These are phyloP conservation scores for Euplagia quadripunctaria DNA, from an alignment of 2,888 invertebrate species.

Conservation along the genomic window DNA sequence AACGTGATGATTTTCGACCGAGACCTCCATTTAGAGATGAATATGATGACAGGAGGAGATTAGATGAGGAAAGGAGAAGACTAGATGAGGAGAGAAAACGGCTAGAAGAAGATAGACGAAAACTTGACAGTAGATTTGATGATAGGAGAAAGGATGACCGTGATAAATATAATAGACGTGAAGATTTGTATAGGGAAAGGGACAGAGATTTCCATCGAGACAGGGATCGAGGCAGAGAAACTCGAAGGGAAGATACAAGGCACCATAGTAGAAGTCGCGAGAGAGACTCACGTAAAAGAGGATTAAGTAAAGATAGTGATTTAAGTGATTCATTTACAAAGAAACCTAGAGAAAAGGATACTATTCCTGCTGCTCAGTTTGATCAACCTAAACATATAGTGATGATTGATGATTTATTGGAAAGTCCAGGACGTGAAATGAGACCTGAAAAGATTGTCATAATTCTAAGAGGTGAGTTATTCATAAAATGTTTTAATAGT, in stretches of 20 bases:
- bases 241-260: constrained; percentile 43
- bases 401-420: constrained; percentile 94
- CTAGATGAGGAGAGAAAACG: constrained; percentile 33
- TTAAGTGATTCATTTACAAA: constrained; percentile 55
- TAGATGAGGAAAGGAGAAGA: constrained; percentile 52
- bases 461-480: constrained; percentile 90
- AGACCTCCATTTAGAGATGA: constrained; percentile 52
- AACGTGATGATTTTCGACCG: constrained; percentile 36
- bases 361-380: constrained; percentile 28
- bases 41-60: constrained; percentile 46
- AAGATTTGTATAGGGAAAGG: constrained; percentile 52
- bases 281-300: constrained; percentile 74
- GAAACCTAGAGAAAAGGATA: constrained; percentile 62
- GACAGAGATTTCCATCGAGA: constrained; percentile 56
- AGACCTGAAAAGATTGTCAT: constrained; percentile 95
- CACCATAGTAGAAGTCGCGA: constrained; percentile 72
- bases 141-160: constrained; percentile 65
- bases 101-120: constrained; percentile 48
- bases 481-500: neutral
- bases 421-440: constrained; percentile 92
- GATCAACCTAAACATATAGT: constrained; percentile 77
- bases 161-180: constrained; percentile 55
- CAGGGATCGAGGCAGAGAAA: constrained; percentile 55
- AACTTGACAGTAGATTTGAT: constrained; percentile 56
- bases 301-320: constrained; percentile 71